A percentile compares a stretch with the other conserved stretches of the same genome.
These are phyloP conservation scores for Alexandromys oeconomus DNA, from an alignment of 2,797 vertebrate species.

Conservation along the genomic window DNA sequence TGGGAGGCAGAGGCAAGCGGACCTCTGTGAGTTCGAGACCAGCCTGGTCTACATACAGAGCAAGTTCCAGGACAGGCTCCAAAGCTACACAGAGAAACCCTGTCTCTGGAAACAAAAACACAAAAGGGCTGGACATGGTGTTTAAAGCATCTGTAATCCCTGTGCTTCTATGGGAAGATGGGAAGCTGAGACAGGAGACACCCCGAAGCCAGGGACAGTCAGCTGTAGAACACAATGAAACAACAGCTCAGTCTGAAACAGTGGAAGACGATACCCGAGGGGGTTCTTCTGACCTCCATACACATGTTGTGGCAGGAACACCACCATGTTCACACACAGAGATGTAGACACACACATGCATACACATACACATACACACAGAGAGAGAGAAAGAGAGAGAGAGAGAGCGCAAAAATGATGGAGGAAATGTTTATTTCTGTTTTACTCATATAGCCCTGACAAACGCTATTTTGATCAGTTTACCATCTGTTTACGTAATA, in stretches of 20 bases:
- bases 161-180: background rate
- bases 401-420: no score
- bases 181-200: background rate
- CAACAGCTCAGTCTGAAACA: background rate
- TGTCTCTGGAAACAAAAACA: background rate
- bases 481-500: background rate
- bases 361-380: background rate
- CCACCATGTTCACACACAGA: background rate
- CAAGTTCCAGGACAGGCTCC: background rate
- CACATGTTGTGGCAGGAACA: background rate
- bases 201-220: background rate
- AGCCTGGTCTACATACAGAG: background rate
- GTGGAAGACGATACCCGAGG: background rate
- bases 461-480: constrained; percentile 39
- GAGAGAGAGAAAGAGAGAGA: no score
- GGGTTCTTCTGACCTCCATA: background rate
- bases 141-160: background rate
- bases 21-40: background rate
- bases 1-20: background rate
- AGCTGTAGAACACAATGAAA: background rate
- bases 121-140: background rate
- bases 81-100: background rate
- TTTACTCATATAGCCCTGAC: background rate
- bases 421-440: background rate
- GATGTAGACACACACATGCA: background rate